Conservation (phyloP, 2,797 vertebrate species). For the Borostomias antarcticus region DNA sequence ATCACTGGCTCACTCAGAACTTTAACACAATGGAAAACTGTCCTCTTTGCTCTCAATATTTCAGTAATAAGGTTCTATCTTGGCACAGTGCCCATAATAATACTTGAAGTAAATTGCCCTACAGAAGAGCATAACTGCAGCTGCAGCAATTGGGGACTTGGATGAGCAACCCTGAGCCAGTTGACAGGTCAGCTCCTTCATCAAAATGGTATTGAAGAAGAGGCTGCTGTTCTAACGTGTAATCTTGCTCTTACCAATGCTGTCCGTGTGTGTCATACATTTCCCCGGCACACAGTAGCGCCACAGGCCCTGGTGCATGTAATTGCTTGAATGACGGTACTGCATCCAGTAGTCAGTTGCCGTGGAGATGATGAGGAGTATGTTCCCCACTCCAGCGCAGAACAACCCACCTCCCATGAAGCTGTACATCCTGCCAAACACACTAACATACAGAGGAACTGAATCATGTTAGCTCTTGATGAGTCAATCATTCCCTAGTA, state of each 20-base stretch:
- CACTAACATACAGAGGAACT: conserved; percentile 40
- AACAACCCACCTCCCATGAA: conserved; percentile 87
- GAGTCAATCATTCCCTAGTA: background rate
- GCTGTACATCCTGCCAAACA: conserved; percentile 80
- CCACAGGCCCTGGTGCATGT: conserved; percentile 86
- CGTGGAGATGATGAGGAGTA: conserved; percentile 84
- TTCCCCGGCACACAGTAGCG: conserved; percentile 82
- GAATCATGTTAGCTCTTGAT: no score
- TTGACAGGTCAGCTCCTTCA: background rate
- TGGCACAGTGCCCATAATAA: background rate
- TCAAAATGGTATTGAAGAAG: background rate
- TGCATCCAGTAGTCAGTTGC: conserved; percentile 88
- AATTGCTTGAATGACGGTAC: conserved; percentile 81
- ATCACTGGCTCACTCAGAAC: background rate
- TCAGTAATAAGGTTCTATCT: background rate
- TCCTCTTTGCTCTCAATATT: background rate
- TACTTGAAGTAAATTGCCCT: background rate
- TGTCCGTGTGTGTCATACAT: conserved; percentile 82
- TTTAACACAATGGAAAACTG: background rate
- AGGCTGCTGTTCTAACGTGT: background rate
- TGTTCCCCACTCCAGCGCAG: conserved; percentile 82
- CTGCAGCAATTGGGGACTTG: background rate
- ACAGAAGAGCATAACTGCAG: background rate
- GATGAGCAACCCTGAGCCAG: background rate
- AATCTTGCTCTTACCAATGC: conserved; percentile 67